Percentiles rank a stretch among this genome's conserved stretches.
Conservation (phyloP, 1,140 invertebrate genomes). For the Popillia japonica region DNA sequence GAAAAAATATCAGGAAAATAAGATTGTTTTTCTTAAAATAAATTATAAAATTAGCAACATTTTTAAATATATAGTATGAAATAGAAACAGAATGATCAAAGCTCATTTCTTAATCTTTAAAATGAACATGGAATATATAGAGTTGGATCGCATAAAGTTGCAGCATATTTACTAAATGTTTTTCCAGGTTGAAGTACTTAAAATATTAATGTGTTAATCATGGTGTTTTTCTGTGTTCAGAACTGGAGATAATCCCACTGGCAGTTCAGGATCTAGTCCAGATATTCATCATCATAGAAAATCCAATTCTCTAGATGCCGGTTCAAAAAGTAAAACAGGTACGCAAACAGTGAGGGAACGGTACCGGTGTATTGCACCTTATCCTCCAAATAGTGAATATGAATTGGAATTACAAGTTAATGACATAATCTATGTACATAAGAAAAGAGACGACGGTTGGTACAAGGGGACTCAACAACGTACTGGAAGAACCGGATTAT, state of each 20-base stretch:
- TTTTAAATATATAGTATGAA: no score
- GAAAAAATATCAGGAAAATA: no score
- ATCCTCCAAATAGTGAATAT: constrained; percentile 94
- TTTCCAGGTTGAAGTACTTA: background rate
- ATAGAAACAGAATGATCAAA: no score
- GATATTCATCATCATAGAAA: constrained; percentile 72
- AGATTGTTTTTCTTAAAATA: no score
- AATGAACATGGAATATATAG: no score
- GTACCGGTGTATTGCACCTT: constrained; percentile 91
- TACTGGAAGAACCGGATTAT: constrained; percentile 89
- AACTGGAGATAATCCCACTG: constrained; percentile 50
- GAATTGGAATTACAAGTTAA: constrained; percentile 89
- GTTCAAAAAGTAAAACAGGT: constrained; percentile 60
- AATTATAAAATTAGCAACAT: no score
- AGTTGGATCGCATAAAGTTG: no score
- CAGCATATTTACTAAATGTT: no score
- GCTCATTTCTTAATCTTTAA: no score
- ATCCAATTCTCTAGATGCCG: constrained; percentile 80
- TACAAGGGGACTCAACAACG: constrained; percentile 91
- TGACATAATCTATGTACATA: constrained; percentile 91
- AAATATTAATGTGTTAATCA: background rate
- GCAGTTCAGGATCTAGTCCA: constrained; percentile 55
- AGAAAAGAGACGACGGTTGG: constrained; percentile 94
- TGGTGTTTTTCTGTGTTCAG: constrained; percentile 39
- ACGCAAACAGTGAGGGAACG: constrained; percentile 68